Percentiles rank a stretch among this genome's conserved stretches.
Evolutionary conservation across 30 jellyfish, hydroid and myxozoan genomes (phyloP).

Genomic region (Cassiopea andromeda): DNA sequence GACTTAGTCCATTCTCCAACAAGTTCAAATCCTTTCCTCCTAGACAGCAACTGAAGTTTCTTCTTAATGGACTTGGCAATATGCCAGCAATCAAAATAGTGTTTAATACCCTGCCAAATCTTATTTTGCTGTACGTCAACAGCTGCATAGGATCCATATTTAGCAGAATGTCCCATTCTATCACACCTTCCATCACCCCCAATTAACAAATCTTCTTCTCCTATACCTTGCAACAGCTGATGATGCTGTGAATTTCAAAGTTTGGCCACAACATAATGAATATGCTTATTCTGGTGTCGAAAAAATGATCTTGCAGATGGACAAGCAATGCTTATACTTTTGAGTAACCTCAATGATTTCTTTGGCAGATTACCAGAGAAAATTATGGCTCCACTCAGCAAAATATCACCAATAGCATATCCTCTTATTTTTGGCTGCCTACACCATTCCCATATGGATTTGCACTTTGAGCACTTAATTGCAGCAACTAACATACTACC

Average conservation of each 20-base stretch:
- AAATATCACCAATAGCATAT: constrained; percentile 36
- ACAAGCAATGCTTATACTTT: constrained; percentile 31
- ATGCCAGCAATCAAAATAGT: constrained; percentile 72
- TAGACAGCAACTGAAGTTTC: constrained; percentile 34
- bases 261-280: constrained; percentile 30
- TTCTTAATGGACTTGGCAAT: constrained; percentile 50
- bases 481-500: constrained; percentile 52
- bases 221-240: constrained; percentile 15
- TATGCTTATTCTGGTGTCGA: constrained; percentile 44
- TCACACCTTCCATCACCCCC: constrained; percentile 81
- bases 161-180: constrained; percentile 78
- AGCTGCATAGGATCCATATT: constrained; percentile 68
- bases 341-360: constrained; percentile 40
- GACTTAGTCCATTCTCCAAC: constrained; percentile 51
- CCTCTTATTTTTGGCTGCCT: constrained; percentile 57
- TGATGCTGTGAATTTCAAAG: constrained; percentile 19
- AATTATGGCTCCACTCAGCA: constrained; percentile 60
- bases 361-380: constrained; percentile 56
- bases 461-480: constrained; percentile 31
- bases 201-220: constrained; percentile 21
- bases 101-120: constrained; percentile 41
- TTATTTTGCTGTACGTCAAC: constrained; percentile 23
- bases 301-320: constrained; percentile 19
- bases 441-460: constrained; percentile 60
- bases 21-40: constrained; percentile 32